phyloP scores from a whole-genome alignment of 2,888 invertebrate genomes.

The Spisula solida region DNA sequence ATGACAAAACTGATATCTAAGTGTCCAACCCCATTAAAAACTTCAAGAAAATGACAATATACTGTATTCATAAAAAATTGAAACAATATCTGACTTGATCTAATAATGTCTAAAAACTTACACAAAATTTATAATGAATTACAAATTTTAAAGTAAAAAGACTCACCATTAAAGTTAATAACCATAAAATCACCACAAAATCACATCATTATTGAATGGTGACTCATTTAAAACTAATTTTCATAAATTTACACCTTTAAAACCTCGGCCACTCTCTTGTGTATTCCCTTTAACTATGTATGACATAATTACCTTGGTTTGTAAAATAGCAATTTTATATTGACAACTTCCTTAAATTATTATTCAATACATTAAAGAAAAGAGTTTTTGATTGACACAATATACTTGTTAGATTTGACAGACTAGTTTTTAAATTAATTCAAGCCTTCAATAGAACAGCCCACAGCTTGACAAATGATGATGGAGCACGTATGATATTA shows the following conservation, averaged over 20 bases:
- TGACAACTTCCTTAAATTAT: conserved; percentile 53
- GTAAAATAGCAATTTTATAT: conserved; percentile 11
- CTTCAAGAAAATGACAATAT: conserved; percentile 3
- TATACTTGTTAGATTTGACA: conserved; percentile 49
- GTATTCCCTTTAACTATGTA: background rate
- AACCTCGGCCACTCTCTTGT: background rate
- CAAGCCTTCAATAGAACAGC: conserved; percentile 39
- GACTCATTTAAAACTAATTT: conserved; percentile 2
- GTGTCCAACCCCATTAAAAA: conserved; percentile 1
- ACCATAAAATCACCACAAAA: background rate
- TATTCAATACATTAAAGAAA: conserved; percentile 43
- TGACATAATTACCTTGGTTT: conserved; percentile 25
- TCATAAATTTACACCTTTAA: background rate
- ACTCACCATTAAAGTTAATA: background rate
- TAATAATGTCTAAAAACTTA: conserved; percentile 13
- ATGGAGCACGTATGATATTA: conserved; percentile 2
- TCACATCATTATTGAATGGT: background rate
- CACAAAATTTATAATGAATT: background rate
- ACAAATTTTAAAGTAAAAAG: background rate
- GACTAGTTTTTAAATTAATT: conserved; percentile 50
- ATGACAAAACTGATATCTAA: background rate
- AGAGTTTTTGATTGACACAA: conserved; percentile 39
- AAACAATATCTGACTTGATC: conserved; percentile 4
- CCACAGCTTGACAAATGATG: background rate
- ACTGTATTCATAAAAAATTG: background rate